phyloP scores from a whole-genome alignment of 2,888 invertebrate genomes.

The Hymenopus coronatus region DNA sequence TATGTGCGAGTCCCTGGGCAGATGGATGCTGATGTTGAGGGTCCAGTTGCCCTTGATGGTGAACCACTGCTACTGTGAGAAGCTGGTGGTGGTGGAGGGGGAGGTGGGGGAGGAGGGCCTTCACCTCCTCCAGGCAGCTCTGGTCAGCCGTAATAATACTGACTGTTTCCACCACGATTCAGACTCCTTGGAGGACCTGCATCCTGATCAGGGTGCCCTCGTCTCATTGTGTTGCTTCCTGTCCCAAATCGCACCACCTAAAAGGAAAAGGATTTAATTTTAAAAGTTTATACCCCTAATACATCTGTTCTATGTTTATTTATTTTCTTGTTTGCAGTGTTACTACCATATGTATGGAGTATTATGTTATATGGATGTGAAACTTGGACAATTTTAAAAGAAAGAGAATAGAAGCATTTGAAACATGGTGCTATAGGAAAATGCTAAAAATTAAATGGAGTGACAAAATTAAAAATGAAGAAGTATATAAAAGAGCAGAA shows the following conservation, averaged over 20 bases:
- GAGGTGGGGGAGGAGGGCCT: constrained; percentile 24
- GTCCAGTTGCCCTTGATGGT: constrained; percentile 17
- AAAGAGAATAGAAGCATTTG: too few species aligned
- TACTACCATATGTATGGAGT: too few species aligned
- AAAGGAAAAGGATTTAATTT: not conserved
- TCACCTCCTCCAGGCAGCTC: not conserved
- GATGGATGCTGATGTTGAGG: constrained; percentile 39
- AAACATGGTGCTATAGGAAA: too few species aligned
- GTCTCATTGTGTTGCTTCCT: constrained; percentile 42
- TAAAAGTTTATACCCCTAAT: too few species aligned
- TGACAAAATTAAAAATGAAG: too few species aligned
- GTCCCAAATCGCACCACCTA: constrained; percentile 46
- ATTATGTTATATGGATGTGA: too few species aligned
- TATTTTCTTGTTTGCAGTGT: too few species aligned
- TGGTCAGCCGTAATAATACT: constrained; percentile 76
- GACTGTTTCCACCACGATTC: constrained; percentile 62
- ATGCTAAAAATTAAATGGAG: too few species aligned
- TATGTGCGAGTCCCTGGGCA: constrained; percentile 55
- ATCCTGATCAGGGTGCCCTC: constrained; percentile 22
- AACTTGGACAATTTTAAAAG: too few species aligned
- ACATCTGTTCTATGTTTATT: too few species aligned
- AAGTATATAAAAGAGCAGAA: too few species aligned
- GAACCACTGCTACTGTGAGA: not conserved
- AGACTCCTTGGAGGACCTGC: constrained; percentile 59
- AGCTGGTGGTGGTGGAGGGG: constrained; percentile 10